Evolutionary conservation across 2,113 vertebrate genomes (phyloP).

Genomic region (Cochlearius cochlearius): DNA sequence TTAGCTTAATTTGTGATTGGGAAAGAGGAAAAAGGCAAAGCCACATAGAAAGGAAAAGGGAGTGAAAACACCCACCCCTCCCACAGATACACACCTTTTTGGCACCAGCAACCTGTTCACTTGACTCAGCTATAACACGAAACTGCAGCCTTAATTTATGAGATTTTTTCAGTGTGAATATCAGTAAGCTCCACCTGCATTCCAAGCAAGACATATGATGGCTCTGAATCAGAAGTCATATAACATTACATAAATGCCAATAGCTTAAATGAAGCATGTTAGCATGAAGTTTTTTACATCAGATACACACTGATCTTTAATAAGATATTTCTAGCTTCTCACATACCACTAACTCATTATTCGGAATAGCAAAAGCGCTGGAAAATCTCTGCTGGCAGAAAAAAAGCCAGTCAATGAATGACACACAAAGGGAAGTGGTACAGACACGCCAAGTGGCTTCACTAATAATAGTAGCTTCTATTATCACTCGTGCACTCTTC

Average conservation of each 20-base stretch:
- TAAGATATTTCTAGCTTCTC: neutral
- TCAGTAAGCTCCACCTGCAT: neutral
- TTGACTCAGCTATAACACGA: neutral
- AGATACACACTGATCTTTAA: neutral
- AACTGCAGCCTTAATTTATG: neutral
- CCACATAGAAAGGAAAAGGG: neutral
- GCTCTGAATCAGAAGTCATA: neutral
- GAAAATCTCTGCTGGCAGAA: neutral
- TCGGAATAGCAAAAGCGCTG: neutral
- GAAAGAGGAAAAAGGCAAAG: neutral
- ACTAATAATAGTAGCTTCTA: neutral
- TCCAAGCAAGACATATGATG: neutral
- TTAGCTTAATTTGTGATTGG: neutral
- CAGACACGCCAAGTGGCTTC: neutral
- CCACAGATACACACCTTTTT: neutral
- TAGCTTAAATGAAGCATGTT: neutral
- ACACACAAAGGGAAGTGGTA: neutral
- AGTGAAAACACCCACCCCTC: neutral
- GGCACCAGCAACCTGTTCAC: neutral
- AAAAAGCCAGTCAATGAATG: neutral
- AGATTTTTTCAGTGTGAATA: neutral
- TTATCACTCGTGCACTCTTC: neutral
- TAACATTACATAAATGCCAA: neutral
- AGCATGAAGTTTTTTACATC: neutral
- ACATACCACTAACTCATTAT: neutral